Conservation (phyloP, 2,888 invertebrate species). For the Agelastica alni region DNA sequence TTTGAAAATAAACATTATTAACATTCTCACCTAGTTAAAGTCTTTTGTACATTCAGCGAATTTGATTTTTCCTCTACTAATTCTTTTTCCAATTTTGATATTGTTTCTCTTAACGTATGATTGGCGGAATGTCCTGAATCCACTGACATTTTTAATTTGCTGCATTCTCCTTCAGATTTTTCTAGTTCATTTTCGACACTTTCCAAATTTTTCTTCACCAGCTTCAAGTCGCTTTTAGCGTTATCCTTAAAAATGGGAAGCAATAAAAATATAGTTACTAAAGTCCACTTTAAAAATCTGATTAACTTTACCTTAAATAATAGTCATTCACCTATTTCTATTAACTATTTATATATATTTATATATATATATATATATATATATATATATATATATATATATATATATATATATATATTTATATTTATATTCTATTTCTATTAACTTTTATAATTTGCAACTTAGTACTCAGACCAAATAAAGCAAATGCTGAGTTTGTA, state of each 20-base stretch:
- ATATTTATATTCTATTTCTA: no score
- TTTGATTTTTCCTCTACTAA: slow-evolving; percentile 62
- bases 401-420: no score
- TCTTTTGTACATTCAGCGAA: slow-evolving; percentile 55
- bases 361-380: no score
- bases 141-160: slow-evolving; percentile 58
- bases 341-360: no score
- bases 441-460: no score
- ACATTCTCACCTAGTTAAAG: slow-evolving; percentile 53
- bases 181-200: slow-evolving; percentile 57
- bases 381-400: no score
- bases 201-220: slow-evolving; percentile 53
- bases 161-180: slow-evolving; percentile 59
- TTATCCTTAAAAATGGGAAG: slow-evolving; percentile 44
- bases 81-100: slow-evolving; percentile 59
- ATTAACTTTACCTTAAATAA: no score
- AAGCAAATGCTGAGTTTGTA: no score
- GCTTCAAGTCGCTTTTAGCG: slow-evolving; percentile 51
- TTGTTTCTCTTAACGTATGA: slow-evolving; percentile 58
- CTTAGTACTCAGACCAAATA: no score
- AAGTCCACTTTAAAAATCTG: no score
- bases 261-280: slow-evolving; percentile 1
- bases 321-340: no score
- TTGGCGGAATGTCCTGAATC: slow-evolving; percentile 63
- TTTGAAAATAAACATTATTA: no score